Base-by-base conservation (phyloP, 2,113 vertebrate genomes). In the Garra rufa region DNA sequence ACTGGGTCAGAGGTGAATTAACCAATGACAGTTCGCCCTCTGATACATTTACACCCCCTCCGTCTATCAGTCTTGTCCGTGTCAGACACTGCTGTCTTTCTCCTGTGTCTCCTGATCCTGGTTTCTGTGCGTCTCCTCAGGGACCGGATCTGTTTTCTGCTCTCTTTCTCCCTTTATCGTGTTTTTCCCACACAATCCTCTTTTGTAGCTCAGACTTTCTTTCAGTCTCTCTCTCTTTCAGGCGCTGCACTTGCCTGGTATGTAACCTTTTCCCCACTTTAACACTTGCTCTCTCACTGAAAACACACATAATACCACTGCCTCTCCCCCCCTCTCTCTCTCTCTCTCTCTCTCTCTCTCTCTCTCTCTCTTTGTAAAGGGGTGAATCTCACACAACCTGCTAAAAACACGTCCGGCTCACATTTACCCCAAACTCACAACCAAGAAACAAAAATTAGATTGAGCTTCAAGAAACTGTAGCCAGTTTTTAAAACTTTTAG, bases 201-300 rank as follows among this genome's bases (percentile, higher is more conserved):
- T 71, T 69, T 34, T 82, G 19, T 55, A 14, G n/a, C 67, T 75
- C 55, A 19, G 30, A 13, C 67, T 73, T 9, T 55, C 13, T 82
- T 21, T 70, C 44, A 28, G 11, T 81, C 61, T 55, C 15, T 50
- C 30, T 57, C 5, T 71, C 21, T 82, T 28, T 65, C 63, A 63
- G 30, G 57, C 57, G 4, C 57, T 59, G 61, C 9, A 7, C 11
- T 76, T 28, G 50, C 17, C 55, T 48, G 81, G 81, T 59, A 83
- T 83, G 81, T 83, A 74, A 83, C 81, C 81, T 83, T 83, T 83
- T 83, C 69, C 70, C 81, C 81, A 83, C 15, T 48, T 83, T 46
- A 59, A 46, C 70, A 14, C 41, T 69, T 3, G 24, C 70, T 59
- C 75, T 24, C 52, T 24, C 28, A 61, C 52, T 44, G 14, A 73